These are phyloP conservation scores for Cariama cristata DNA, from an alignment of 2,113 vertebrate genomes.

Conservation along the genomic window DNA sequence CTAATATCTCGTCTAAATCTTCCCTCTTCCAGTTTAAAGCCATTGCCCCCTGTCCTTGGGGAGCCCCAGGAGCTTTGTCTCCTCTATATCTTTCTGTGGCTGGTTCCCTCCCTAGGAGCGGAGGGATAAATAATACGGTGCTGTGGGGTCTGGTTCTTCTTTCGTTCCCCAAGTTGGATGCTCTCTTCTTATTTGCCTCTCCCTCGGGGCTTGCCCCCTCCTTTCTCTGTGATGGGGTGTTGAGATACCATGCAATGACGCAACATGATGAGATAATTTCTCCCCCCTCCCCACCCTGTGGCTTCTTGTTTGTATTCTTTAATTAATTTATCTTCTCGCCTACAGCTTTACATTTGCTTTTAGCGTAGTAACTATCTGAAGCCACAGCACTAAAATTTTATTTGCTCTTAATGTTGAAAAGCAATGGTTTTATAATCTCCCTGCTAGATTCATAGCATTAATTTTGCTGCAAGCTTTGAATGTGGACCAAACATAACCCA, in stretches of 20 bases:
- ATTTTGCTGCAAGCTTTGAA: conserved; percentile 2
- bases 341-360: background rate
- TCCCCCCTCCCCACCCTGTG: background rate
- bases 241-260: background rate
- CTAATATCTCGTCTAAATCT: background rate
- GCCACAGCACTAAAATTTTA: background rate
- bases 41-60: fast-evolving
- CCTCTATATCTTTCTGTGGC: background rate
- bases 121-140: background rate
- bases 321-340: conserved; percentile 4
- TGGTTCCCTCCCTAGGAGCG: fast-evolving
- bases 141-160: background rate
- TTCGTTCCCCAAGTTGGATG: background rate
- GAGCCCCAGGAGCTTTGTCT: background rate
- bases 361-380: background rate
- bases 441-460: background rate
- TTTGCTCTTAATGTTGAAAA: conserved; percentile 23
- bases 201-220: background rate
- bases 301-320: conserved; percentile 15
- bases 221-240: background rate
- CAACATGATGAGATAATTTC: conserved; percentile 14
- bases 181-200: background rate
- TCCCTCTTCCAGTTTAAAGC: background rate
- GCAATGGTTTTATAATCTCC: background rate
- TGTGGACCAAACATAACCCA: background rate